Percentiles rank a stretch among this genome's conserved stretches.
These are phyloP conservation scores for Ptychochromis oligacanthus DNA, from an alignment of 2,113 vertebrate genomes.

Conservation along the genomic window DNA sequence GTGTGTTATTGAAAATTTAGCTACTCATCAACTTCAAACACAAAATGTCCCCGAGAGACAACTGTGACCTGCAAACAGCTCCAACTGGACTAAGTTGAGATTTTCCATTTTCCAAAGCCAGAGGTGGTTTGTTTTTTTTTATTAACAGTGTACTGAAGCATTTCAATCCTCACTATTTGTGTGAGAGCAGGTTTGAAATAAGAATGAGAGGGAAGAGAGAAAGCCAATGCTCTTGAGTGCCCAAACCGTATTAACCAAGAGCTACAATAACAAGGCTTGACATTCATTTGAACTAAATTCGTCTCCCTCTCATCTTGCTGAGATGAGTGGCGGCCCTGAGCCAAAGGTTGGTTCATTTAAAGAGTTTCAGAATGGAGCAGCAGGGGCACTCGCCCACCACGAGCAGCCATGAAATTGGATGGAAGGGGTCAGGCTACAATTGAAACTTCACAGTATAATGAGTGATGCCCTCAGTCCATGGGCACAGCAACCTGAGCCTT, in stretches of 20 bases:
- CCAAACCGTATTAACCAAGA: constrained; percentile 53
- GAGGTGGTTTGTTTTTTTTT: constrained; percentile 50
- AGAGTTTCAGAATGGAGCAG: constrained; percentile 56
- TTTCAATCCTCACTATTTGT: constrained; percentile 38
- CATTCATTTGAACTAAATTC: constrained; percentile 59
- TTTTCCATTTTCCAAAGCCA: constrained; percentile 45
- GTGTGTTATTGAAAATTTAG: constrained; percentile 11
- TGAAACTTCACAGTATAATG: constrained; percentile 76
- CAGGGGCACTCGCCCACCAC: constrained; percentile 25
- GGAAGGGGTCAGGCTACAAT: constrained; percentile 61
- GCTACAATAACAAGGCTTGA: constrained; percentile 62
- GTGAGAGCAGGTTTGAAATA: constrained; percentile 26
- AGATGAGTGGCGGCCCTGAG: constrained; percentile 53
- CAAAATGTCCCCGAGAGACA: constrained; percentile 25
- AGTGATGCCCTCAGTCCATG: constrained; percentile 60
- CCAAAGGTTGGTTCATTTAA: constrained; percentile 65
- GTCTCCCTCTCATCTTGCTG: constrained; percentile 42
- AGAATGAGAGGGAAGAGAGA: constrained; percentile 6
- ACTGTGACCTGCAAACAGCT: constrained; percentile 20
- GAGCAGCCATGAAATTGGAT: constrained; percentile 68
- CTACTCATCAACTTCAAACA: constrained; percentile 22
- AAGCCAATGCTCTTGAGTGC: constrained; percentile 25
- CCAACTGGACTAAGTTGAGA: constrained; percentile 44
- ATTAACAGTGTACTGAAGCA: constrained; percentile 34
- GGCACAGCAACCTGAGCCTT: constrained; percentile 44